Base-by-base conservation (phyloP, 1,140 invertebrate genomes). In the Conus ventricosus region DNA sequence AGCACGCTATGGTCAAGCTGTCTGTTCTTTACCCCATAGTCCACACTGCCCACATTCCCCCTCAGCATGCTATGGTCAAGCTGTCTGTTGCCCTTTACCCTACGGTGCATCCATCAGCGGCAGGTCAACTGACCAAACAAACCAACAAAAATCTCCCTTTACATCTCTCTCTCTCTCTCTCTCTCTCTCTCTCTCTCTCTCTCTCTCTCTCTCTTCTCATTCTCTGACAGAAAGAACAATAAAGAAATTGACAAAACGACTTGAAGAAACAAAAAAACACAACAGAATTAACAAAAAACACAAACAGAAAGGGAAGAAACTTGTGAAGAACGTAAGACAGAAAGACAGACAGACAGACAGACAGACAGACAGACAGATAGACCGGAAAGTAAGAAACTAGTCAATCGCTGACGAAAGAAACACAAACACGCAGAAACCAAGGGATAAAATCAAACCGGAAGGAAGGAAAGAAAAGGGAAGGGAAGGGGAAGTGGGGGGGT, bases 301-400 rank as follows among this genome's bases (percentile, higher is more conserved):
- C 11, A 80, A 23, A 27, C 11, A 80, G 78, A 80, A 80, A n/a
- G 13, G 78, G 5, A 13, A 80, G 78, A 53, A n/a, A 80, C 11
- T 13, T 13, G 51, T 3, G 51, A 53, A 80, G 78, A 63, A 63
- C 11, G 0, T 11, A 63, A 63, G 60, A 63, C 10, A 63, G 60
- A 63, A 20, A 63, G 1, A 63, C 11, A 80, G 78, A 80, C 11
- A 80, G 78, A 80, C 10, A 80, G n/a, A 80, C 11, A 80, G n/a
- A 80, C 11, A 80, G 78, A 80, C 11, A 80, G 78, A 80, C 10
- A 80, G n/a, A 80, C 11, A 80, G n/a, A 80, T 1, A 80, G 78
- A 80, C 11, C 3, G 78, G 5, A 80, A 5, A 80, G 78, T 13
- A 13, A 53, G 78, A 2, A 13, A 80, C 11, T 15, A 27, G 78